phyloP scores from a whole-genome alignment of 1,140 invertebrate species.

The Caenorhabditis latens region DNA sequence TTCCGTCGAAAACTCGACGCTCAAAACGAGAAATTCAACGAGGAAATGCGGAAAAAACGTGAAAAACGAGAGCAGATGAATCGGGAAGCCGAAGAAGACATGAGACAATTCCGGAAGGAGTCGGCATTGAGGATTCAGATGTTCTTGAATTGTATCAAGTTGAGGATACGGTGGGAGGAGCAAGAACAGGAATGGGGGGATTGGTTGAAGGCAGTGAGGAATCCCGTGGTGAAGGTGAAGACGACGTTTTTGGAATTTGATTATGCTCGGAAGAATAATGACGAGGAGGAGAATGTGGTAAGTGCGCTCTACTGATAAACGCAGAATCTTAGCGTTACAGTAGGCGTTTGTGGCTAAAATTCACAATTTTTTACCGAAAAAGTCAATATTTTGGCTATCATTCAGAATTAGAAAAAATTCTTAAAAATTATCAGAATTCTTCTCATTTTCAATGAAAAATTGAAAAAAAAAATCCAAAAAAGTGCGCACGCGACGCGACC shows the following conservation, averaged over 20 bases:
- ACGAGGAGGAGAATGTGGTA: not conserved
- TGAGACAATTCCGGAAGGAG: not conserved
- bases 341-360: no score
- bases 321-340: no score
- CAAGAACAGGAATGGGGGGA: not conserved
- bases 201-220: not conserved
- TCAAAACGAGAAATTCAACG: not conserved
- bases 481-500: no score
- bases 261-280: not conserved
- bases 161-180: not conserved
- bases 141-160: not conserved
- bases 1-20: not conserved
- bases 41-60: not conserved
- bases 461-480: no score
- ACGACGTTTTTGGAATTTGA: not conserved
- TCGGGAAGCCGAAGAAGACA: conserved; percentile 17
- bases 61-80: not conserved
- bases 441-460: no score
- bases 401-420: no score
- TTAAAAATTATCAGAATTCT: no score
- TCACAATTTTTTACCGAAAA: no score
- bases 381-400: no score
- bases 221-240: not conserved
- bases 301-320: not conserved
- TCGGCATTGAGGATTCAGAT: not conserved